Evolutionary conservation across 2,888 invertebrate genomes (phyloP).

Genomic region (Subacronicta megacephala): DNA sequence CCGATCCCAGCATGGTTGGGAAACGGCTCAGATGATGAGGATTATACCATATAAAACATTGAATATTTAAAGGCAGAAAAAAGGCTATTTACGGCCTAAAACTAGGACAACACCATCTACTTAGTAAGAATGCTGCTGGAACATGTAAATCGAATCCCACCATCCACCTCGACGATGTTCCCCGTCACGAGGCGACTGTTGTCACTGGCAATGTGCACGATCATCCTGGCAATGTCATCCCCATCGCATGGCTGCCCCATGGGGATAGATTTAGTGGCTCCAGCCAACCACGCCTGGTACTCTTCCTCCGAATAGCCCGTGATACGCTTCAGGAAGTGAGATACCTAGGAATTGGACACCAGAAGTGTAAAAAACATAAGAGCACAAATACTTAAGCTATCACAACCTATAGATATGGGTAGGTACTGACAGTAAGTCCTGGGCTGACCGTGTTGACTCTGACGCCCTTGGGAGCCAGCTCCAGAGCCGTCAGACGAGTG

Average conservation of each 20-base stretch:
- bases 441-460: slow-evolving; percentile 93
- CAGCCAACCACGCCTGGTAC: slow-evolving; percentile 50
- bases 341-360: slow-evolving; percentile 34
- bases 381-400: neutral
- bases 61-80: no score
- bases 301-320: slow-evolving; percentile 47
- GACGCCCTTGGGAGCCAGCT: slow-evolving; percentile 89
- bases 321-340: slow-evolving; percentile 45
- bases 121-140: neutral
- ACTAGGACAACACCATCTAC: no score
- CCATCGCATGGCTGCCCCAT: slow-evolving; percentile 54
- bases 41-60: no score
- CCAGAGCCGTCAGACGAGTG: slow-evolving; percentile 91
- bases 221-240: slow-evolving; percentile 94
- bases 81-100: no score
- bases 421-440: slow-evolving; percentile 92
- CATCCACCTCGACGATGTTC: slow-evolving; percentile 66
- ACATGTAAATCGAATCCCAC: slow-evolving; percentile 39
- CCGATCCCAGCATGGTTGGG: no score
- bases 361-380: neutral
- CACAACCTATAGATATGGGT: neutral
- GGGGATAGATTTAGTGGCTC: slow-evolving; percentile 34
- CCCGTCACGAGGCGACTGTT: slow-evolving; percentile 95
- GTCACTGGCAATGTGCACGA: slow-evolving; percentile 95
- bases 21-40: no score